Evolutionary conservation across 2,888 invertebrate genomes (phyloP).

Genomic region (Xestia c-nigrum): DNA sequence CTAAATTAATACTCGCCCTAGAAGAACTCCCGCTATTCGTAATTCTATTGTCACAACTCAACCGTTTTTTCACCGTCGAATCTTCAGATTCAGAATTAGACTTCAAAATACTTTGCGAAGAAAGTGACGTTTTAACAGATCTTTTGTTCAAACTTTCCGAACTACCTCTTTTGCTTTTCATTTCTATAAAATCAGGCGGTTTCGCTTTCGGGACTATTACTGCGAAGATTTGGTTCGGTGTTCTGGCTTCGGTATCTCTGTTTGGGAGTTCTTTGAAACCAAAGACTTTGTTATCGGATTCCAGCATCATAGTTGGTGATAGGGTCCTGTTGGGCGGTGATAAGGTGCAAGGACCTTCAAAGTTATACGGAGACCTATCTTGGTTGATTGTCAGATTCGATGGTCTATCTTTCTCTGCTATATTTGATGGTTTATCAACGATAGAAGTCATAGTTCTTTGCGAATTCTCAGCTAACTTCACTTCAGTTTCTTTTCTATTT

Average conservation of each 20-base stretch:
- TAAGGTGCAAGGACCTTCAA: conserved; percentile 82
- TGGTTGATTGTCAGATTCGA: conserved; percentile 79
- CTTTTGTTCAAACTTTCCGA: conserved; percentile 82
- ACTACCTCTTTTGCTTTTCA: conserved; percentile 78
- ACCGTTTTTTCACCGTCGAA: conserved; percentile 84
- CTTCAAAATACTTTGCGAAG: conserved; percentile 83
- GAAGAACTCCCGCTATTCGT: conserved; percentile 83
- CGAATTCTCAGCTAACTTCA: conserved; percentile 85
- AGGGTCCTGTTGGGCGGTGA: conserved; percentile 88
- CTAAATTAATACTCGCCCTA: conserved; percentile 84
- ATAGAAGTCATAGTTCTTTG: conserved; percentile 78
- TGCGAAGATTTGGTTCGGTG: conserved; percentile 85
- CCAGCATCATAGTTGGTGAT: conserved; percentile 85
- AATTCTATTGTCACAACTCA: conserved; percentile 87
- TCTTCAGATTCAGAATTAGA: conserved; percentile 86
- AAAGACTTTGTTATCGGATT: conserved; percentile 85
- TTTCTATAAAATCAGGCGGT: conserved; percentile 73
- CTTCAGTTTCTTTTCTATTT: conserved; percentile 88
- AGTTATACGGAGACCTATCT: conserved; percentile 76
- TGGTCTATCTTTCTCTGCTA: conserved; percentile 77
- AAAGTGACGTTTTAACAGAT: conserved; percentile 79
- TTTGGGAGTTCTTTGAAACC: conserved; percentile 85
- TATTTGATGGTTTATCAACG: conserved; percentile 80
- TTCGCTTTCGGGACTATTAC: conserved; percentile 88
- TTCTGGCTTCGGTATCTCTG: conserved; percentile 72